These are phyloP conservation scores for Pycnonotus jocosus DNA, from an alignment of 2,113 vertebrate genomes.

Conservation along the genomic window DNA sequence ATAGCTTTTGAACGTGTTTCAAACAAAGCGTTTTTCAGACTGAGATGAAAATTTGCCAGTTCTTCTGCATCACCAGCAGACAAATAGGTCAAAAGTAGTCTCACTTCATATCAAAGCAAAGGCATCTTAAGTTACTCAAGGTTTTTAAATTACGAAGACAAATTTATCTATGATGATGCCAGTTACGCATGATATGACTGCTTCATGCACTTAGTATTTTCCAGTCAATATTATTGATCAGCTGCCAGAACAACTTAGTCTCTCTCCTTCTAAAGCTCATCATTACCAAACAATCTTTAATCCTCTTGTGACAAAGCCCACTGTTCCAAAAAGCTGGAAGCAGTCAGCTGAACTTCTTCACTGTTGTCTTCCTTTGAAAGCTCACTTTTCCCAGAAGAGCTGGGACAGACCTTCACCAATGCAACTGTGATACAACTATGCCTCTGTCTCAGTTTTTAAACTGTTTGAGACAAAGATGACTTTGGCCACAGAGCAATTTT, in stretches of 20 bases:
- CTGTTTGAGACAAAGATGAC: neutral
- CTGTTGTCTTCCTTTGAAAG: neutral
- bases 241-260: neutral
- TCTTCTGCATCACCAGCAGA: neutral
- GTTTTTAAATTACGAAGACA: neutral
- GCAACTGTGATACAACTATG: neutral
- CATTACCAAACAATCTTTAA: neutral
- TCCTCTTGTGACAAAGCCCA: neutral
- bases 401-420: neutral
- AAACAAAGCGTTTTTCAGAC: neutral
- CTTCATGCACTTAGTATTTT: neutral
- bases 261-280: neutral
- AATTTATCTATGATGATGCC: neutral
- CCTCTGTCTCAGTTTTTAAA: neutral
- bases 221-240: slow-evolving; percentile 1
- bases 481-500: neutral
- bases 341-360: neutral
- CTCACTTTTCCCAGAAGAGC: neutral
- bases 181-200: neutral
- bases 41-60: neutral
- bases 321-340: neutral
- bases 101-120: neutral
- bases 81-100: neutral
- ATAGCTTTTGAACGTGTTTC: neutral
- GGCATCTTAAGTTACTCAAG: neutral